Evolutionary conservation across 2,113 vertebrate species (phyloP).

Genomic region (Atrichornis clamosus): DNA sequence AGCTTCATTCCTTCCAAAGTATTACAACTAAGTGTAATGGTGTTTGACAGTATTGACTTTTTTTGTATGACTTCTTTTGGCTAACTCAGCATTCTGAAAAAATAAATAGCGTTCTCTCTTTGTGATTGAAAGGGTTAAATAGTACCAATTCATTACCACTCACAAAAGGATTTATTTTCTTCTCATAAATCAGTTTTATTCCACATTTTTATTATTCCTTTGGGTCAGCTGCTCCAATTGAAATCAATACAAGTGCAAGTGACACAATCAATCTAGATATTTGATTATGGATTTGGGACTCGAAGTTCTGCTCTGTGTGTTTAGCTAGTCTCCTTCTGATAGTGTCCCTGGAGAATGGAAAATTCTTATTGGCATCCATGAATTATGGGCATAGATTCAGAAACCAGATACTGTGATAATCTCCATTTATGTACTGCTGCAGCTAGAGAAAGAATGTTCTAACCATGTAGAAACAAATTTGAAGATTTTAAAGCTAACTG

Average conservation of each 20-base stretch:
- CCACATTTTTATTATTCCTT: slow-evolving; percentile 79
- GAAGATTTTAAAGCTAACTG: neutral
- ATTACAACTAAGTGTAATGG: slow-evolving; percentile 50
- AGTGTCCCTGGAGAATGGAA: slow-evolving; percentile 63
- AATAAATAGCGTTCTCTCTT: slow-evolving; percentile 68
- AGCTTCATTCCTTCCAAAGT: slow-evolving; percentile 30
- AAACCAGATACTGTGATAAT: slow-evolving; percentile 69
- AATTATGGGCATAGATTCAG: slow-evolving; percentile 69
- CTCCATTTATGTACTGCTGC: slow-evolving; percentile 48
- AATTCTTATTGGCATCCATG: slow-evolving; percentile 70
- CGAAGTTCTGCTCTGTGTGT: slow-evolving; percentile 40
- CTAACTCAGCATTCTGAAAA: slow-evolving; percentile 72
- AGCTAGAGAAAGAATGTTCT: neutral
- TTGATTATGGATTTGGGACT: slow-evolving; percentile 82
- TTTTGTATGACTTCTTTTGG: slow-evolving; percentile 58
- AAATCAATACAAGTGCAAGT: slow-evolving; percentile 84
- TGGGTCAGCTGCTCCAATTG: slow-evolving; percentile 77
- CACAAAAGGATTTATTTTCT: slow-evolving; percentile 81
- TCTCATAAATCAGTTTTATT: slow-evolving; percentile 82
- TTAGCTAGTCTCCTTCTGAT: slow-evolving; percentile 71
- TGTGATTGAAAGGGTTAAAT: slow-evolving; percentile 80
- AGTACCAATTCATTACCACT: slow-evolving; percentile 75
- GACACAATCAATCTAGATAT: slow-evolving; percentile 85
- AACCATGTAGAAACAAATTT: neutral
- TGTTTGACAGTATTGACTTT: slow-evolving; percentile 66